Conservation (phyloP, 2,797 vertebrate species). For the Neomorphus geoffroyi region DNA sequence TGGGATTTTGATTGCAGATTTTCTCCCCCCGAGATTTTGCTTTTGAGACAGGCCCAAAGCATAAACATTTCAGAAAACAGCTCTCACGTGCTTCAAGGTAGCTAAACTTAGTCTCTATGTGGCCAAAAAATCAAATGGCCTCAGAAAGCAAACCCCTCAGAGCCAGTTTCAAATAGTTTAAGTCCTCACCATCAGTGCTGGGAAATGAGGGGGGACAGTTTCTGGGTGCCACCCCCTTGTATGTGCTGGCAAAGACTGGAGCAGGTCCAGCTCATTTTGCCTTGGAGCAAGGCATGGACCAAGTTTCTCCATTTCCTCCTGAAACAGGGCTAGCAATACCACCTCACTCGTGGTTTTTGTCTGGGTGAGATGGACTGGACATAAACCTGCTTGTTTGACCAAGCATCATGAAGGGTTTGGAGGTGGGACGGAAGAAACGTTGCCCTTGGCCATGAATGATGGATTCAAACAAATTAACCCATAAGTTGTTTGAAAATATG, state of each 20-base stretch:
- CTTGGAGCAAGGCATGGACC: background rate
- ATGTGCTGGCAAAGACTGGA: background rate
- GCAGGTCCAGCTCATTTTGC: background rate
- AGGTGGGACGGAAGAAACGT: background rate
- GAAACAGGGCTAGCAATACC: background rate
- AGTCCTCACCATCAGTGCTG: background rate
- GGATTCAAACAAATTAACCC: background rate
- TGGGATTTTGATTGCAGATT: background rate
- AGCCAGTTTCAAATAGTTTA: background rate
- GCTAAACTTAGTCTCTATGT: background rate
- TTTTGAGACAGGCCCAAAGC: background rate
- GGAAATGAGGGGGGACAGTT: background rate
- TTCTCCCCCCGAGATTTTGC: background rate
- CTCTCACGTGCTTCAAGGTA: rapidly evolving
- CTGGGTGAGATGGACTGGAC: background rate
- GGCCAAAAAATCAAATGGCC: background rate
- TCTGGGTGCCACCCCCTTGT: background rate
- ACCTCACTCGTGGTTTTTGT: background rate
- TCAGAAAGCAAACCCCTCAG: background rate
- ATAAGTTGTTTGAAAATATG: background rate
- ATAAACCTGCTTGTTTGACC: background rate
- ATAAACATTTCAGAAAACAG: background rate
- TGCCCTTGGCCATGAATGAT: background rate
- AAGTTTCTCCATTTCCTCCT: background rate
- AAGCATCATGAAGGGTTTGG: background rate